Evolutionary conservation across 2,113 vertebrate species (phyloP).

Genomic region (Platichthys flesus): DNA sequence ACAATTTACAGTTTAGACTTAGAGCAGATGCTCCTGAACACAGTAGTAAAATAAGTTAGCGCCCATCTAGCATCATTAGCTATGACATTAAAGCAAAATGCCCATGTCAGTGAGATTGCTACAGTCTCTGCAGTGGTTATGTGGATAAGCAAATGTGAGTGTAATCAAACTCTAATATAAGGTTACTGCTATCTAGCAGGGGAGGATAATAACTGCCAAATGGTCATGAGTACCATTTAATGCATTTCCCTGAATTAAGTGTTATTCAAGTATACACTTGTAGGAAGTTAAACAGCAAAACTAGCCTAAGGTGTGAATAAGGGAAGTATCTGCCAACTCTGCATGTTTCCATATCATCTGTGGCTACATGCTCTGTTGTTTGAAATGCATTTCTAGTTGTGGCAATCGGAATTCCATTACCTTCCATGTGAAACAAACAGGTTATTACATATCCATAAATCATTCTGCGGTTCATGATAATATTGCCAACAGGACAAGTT

Average conservation of each 20-base stretch:
- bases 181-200: constrained; percentile 11
- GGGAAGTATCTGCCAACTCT: neutral
- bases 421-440: constrained; percentile 36
- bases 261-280: constrained; percentile 25
- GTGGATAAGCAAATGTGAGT: constrained; percentile 6
- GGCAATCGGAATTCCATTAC: constrained; percentile 17
- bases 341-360: neutral
- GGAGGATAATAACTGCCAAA: constrained; percentile 30
- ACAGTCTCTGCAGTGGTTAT: constrained; percentile 28
- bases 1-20: constrained; percentile 47
- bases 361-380: constrained; percentile 6
- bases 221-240: constrained; percentile 19
- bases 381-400: constrained; percentile 22
- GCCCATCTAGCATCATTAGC: constrained; percentile 24
- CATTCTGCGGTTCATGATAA: constrained; percentile 18
- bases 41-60: constrained; percentile 37
- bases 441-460: constrained; percentile 50
- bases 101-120: constrained; percentile 23
- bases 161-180: constrained; percentile 32
- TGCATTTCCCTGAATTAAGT: constrained; percentile 16
- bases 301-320: neutral
- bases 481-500: neutral
- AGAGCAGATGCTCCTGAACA: constrained; percentile 49
- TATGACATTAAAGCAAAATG: constrained; percentile 25
- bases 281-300: constrained; percentile 10